Evolutionary conservation across 2,797 vertebrate genomes (phyloP), one percentile per base, ranked within the genome.

Genomic region (Holocentrus rufus): DNA sequence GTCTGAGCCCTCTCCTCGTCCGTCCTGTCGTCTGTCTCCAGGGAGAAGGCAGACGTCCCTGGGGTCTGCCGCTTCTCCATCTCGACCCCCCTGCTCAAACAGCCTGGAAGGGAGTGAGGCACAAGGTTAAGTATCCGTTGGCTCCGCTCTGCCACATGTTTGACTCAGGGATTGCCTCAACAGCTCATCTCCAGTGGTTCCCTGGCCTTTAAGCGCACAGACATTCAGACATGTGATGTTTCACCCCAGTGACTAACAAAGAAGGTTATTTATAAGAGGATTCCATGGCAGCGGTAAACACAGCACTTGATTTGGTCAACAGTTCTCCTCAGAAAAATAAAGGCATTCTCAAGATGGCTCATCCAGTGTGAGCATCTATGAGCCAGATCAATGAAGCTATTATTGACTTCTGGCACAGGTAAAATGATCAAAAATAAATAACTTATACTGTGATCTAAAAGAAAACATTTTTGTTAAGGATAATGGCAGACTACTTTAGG

Each of bases 41-140:
- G 84, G 18, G 65, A 72, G 68, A 94, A 88, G 36, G 75, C 82
- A 7, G 89, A 90, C 55, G 90, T 91, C 23, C 93, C 92, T 4
- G 87, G 86, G 73, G 85, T 90, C 27, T 86, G 87, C 2, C 93
- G 86, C 71, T 95, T 95, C 62, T 89, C 93, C 96, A 97, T 97
- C 55, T 49, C 87, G 25, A 39, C 73, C 68, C 14, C 61, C 49
- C 65, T 18, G 34, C 62, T 44, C 53, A 13, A 10, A 17, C 10
- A 30, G 34, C 30, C 54, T 56, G 27, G 1, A 7, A 9, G 27
- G 15, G 18, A n/a, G 42, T 15, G 14, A 4, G 14, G 15, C 42
- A 14, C 42, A 15, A 4, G 42, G 13, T 44, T 15, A 17, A 44
- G 42, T 44, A 5, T 44, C 3, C 3, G 14, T 44, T 3, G 14